Conservation (phyloP, 2,797 vertebrate genomes). For the Bucorvus abyssinicus region DNA sequence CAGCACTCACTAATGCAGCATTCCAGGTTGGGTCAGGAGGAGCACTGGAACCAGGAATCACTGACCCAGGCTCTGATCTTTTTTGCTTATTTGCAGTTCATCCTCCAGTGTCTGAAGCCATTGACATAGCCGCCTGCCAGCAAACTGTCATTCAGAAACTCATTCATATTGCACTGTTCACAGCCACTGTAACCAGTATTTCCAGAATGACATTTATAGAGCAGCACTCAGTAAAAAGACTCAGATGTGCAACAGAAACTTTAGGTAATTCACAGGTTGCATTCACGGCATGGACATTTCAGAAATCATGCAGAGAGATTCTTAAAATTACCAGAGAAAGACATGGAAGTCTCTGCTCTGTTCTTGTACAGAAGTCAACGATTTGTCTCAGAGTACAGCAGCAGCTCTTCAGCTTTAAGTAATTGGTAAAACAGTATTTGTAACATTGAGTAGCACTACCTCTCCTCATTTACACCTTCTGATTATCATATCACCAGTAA, state of each 20-base stretch:
- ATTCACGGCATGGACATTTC: background rate
- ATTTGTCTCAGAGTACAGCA: background rate
- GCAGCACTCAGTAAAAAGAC: background rate
- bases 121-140: background rate
- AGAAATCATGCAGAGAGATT: background rate
- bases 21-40: background rate
- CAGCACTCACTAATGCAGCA: background rate
- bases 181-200: background rate
- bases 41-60: background rate
- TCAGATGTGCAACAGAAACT: background rate
- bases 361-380: background rate
- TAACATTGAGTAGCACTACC: background rate
- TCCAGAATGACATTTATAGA: background rate
- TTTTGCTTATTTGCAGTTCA: background rate
- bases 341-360: background rate
- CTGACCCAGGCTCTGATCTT: background rate
- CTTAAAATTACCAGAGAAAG: background rate
- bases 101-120: background rate
- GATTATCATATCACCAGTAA: background rate
- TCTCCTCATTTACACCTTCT: background rate
- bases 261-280: background rate
- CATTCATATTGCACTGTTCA: background rate
- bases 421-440: background rate
- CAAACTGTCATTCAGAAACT: background rate
- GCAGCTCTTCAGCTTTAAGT: background rate